Evolutionary conservation across 2,888 invertebrate genomes (phyloP).

Genomic region (Drosophila anomelani): DNA sequence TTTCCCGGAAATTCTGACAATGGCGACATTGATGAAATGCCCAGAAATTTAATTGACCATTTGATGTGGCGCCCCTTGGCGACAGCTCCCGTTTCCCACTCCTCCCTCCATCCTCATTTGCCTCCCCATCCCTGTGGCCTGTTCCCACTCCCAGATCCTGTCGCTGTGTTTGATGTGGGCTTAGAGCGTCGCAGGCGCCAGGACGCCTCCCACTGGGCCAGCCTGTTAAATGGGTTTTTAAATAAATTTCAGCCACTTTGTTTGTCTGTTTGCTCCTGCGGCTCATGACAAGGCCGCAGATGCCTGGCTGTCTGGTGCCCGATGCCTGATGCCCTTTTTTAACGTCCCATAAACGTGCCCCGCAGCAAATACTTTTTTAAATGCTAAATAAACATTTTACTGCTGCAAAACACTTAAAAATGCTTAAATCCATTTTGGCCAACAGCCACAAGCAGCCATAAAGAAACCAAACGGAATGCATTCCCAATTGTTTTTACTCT

Average conservation of each 20-base stretch:
- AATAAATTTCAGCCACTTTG: conserved; percentile 74
- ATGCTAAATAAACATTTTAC: conserved; percentile 79
- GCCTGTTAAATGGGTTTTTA: conserved; percentile 79
- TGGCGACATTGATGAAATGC: conserved; percentile 61
- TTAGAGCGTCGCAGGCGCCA: conserved; percentile 55
- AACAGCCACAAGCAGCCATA: conserved; percentile 2
- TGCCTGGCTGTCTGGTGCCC: conserved; percentile 13
- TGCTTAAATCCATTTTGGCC: conserved; percentile 59
- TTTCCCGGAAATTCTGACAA: conserved; percentile 51
- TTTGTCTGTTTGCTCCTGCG: conserved; percentile 64
- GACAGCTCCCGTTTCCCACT: conserved; percentile 3
- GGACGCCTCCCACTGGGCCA: conserved; percentile 32
- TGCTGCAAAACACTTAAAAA: conserved; percentile 65
- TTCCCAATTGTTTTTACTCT: conserved; percentile 1
- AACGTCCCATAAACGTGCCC: conserved; percentile 74
- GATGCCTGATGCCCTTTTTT: conserved; percentile 68
- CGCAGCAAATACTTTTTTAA: conserved; percentile 72
- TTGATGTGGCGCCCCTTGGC: conserved; percentile 55
- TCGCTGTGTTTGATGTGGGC: conserved; percentile 66
- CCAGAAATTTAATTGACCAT: conserved; percentile 67
- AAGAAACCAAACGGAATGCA: conserved; percentile 14
- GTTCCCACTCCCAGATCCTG: conserved; percentile 10
- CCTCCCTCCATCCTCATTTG: not conserved
- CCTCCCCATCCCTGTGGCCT: not conserved
- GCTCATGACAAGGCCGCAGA: conserved; percentile 36